phyloP scores from a whole-genome alignment of 1,140 invertebrate species.

The Acromyrmex heyeri region DNA sequence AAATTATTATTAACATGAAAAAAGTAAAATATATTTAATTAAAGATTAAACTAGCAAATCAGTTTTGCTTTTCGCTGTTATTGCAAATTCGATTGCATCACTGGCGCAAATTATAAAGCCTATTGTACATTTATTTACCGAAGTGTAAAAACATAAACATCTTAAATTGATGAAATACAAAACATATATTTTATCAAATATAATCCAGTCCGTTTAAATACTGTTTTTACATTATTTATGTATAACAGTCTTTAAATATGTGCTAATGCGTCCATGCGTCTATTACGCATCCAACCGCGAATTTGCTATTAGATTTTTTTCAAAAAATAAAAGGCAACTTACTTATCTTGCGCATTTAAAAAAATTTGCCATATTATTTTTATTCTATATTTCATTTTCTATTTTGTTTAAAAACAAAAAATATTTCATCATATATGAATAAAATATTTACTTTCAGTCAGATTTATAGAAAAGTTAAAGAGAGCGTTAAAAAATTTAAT shows the following conservation, averaged over 20 bases:
- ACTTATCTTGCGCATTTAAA: slow-evolving; percentile 2
- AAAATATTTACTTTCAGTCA: slow-evolving; percentile 22
- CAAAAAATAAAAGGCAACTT: neutral
- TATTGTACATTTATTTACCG: slow-evolving; percentile 9
- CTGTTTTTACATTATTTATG: neutral
- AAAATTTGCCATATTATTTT: slow-evolving; percentile 4
- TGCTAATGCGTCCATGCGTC: neutral
- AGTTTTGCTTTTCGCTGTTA: no score
- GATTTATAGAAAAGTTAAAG: slow-evolving; percentile 21
- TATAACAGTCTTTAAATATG: slow-evolving; percentile 20
- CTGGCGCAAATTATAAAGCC: slow-evolving; percentile 3
- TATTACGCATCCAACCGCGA: neutral
- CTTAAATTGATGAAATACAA: neutral
- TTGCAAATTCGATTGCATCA: slow-evolving; percentile 17
- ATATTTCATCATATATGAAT: neutral
- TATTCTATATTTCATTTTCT: neutral
- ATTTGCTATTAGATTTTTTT: neutral
- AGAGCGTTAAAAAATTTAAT: slow-evolving; percentile 37
- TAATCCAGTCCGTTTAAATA: neutral
- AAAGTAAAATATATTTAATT: neutral
- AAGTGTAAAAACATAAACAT: neutral
- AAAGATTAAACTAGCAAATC: no score
- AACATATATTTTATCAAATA: slow-evolving; percentile 17
- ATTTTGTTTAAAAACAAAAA: slow-evolving; percentile 13
- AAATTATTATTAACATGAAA: slow-evolving; percentile 43